These are phyloP conservation scores for Trissolcus japonicus DNA, from an alignment of 2,888 invertebrate species.

Conservation along the genomic window DNA sequence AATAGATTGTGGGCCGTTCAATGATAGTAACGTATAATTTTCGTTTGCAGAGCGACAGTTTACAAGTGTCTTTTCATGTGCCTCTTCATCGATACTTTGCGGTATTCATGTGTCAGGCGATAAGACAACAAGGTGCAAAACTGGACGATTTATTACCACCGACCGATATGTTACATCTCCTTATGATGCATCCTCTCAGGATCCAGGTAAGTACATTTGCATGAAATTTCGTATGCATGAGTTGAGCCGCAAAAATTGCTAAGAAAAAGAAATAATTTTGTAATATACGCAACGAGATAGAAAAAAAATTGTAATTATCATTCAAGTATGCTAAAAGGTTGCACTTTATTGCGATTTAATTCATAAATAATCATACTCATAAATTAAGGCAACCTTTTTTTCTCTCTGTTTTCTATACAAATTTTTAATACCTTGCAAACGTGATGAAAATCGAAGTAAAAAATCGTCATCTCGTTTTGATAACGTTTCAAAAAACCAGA, in stretches of 20 bases:
- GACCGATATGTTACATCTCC: constrained; percentile 85
- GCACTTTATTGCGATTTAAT: no score
- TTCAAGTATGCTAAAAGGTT: no score
- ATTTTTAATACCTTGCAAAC: no score
- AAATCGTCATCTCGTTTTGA: no score
- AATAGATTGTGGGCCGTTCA: no score
- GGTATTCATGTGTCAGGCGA: constrained; percentile 90
- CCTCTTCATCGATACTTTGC: constrained; percentile 97
- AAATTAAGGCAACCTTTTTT: no score
- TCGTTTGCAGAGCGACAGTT: constrained; percentile 83
- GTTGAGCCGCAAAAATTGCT: background rate
- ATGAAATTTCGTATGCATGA: constrained; percentile 1
- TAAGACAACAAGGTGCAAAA: constrained; percentile 86
- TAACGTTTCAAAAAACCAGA: no score
- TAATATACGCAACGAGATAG: background rate
- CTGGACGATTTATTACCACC: constrained; percentile 89
- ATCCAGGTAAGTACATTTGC: constrained; percentile 85
- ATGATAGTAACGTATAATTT: background rate
- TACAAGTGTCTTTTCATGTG: constrained; percentile 96
- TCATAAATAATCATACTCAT: no score
- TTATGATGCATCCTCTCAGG: constrained; percentile 93
- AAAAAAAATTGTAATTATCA: no score
- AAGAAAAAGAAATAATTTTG: constrained; percentile 6
- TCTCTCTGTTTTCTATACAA: no score
- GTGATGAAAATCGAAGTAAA: no score